Percentiles rank a stretch among this genome's conserved stretches.
These are phyloP conservation scores for Peromyscus eremicus DNA, from an alignment of 2,797 vertebrate genomes.

Conservation along the genomic window DNA sequence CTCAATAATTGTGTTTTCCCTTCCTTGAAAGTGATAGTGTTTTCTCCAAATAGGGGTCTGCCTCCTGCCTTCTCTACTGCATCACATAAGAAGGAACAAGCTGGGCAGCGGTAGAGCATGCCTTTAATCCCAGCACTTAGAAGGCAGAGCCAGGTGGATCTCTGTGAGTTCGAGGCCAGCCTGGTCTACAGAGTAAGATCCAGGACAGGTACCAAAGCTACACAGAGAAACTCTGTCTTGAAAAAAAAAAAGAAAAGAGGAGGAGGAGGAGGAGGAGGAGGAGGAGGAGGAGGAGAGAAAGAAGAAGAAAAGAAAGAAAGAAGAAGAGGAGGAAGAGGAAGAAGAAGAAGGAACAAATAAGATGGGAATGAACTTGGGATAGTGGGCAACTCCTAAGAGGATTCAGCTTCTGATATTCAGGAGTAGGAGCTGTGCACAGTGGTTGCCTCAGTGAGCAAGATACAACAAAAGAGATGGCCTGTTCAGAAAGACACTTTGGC, in stretches of 20 bases:
- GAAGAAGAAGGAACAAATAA: not conserved
- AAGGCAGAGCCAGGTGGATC: too few species aligned
- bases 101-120: too few species aligned
- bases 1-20: not conserved
- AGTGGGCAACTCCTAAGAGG: not conserved
- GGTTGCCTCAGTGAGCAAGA: not conserved
- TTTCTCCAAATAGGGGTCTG: not conserved
- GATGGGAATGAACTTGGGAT: not conserved
- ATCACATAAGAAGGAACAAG: not conserved
- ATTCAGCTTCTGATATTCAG: not conserved
- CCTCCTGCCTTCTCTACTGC: not conserved
- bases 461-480: not conserved
- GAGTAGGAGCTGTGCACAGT: not conserved
- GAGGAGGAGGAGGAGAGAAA: too few species aligned
- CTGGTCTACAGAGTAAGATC: too few species aligned
- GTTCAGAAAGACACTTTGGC: not conserved
- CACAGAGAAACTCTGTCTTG: too few species aligned
- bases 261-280: too few species aligned
- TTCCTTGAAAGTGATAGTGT: not conserved
- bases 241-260: too few species aligned
- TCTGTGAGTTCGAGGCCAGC: too few species aligned
- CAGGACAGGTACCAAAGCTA: too few species aligned
- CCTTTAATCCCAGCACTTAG: too few species aligned
- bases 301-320: too few species aligned
- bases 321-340: too few species aligned